These are phyloP conservation scores for Trichopria drosophilae DNA, from an alignment of 2,888 invertebrate species.

Conservation along the genomic window DNA sequence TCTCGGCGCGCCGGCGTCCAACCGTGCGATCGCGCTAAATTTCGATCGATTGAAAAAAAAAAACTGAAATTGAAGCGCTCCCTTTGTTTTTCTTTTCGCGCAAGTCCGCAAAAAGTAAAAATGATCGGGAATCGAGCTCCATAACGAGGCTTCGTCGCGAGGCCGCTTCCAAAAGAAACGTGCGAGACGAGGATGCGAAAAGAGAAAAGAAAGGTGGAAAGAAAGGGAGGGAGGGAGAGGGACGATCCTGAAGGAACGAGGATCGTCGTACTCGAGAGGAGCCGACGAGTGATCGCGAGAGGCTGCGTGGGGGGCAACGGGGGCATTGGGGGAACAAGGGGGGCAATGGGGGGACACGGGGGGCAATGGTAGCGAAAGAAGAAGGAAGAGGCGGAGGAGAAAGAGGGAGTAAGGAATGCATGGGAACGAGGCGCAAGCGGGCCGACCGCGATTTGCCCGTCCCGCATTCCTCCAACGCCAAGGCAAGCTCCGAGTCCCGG, in stretches of 20 bases:
- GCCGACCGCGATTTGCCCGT: slow-evolving; percentile 59
- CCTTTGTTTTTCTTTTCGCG: too few species aligned
- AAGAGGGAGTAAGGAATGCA: slow-evolving; percentile 47
- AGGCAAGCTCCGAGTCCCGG: slow-evolving; percentile 49
- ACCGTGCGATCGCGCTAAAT: too few species aligned
- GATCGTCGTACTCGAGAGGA: slow-evolving; percentile 28
- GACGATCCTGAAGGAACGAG: slow-evolving; percentile 39
- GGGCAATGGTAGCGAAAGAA: slow-evolving; percentile 19
- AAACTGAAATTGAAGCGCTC: too few species aligned
- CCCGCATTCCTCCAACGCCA: slow-evolving; percentile 55
- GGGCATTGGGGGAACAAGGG: slow-evolving; percentile 19
- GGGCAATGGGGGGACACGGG: slow-evolving; percentile 30
- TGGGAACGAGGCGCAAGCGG: slow-evolving; percentile 54
- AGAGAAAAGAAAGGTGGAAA: too few species aligned
- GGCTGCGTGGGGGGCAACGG: slow-evolving; percentile 29
- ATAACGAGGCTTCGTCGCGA: slow-evolving; percentile 34
- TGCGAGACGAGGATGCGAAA: too few species aligned
- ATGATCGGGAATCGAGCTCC: slow-evolving; percentile 35
- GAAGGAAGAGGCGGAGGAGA: slow-evolving; percentile 33
- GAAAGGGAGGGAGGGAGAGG: slow-evolving; percentile 16
- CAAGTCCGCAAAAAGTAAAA: too few species aligned
- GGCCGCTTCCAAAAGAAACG: slow-evolving; percentile 35
- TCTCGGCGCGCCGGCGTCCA: too few species aligned
- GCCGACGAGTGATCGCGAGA: slow-evolving; percentile 32
- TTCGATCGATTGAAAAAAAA: too few species aligned